These are phyloP conservation scores for Emydura subglobosa DNA, from an alignment of 2,113 vertebrate genomes.

Conservation along the genomic window DNA sequence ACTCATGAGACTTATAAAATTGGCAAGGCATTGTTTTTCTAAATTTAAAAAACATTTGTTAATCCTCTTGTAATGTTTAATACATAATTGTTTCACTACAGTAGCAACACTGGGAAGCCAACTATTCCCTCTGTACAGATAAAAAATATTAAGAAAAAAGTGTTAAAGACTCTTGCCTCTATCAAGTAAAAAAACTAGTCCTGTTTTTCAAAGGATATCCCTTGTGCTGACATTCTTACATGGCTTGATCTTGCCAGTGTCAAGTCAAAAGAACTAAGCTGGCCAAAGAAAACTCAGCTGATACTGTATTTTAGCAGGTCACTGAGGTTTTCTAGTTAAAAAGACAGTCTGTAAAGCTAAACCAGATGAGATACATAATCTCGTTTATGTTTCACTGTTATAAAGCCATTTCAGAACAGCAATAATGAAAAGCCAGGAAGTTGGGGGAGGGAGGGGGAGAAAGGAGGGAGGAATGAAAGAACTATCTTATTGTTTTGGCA, in stretches of 20 bases:
- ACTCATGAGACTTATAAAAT: not conserved
- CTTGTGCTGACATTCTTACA: conserved; percentile 81
- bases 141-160: conserved; percentile 38
- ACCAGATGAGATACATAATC: conserved; percentile 75
- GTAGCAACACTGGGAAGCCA: not conserved
- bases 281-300: conserved; percentile 82
- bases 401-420: conserved; percentile 62
- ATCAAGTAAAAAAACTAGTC: conserved; percentile 48
- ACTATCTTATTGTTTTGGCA: conserved; percentile 68
- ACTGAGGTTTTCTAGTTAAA: conserved; percentile 72
- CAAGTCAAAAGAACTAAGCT: conserved; percentile 71
- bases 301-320: conserved; percentile 72
- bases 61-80: not conserved
- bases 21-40: not conserved
- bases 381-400: conserved; percentile 77
- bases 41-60: not conserved
- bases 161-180: conserved; percentile 23
- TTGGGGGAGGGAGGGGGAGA: conserved; percentile 48
- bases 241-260: conserved; percentile 72
- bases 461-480: conserved; percentile 56
- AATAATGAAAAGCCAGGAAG: conserved; percentile 74
- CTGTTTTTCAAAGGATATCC: conserved; percentile 87
- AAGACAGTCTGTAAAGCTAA: conserved; percentile 72
- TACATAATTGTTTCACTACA: not conserved
- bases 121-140: not conserved